Base-by-base conservation (phyloP, 2,888 invertebrate species). In the Parnassius orleans region DNA sequence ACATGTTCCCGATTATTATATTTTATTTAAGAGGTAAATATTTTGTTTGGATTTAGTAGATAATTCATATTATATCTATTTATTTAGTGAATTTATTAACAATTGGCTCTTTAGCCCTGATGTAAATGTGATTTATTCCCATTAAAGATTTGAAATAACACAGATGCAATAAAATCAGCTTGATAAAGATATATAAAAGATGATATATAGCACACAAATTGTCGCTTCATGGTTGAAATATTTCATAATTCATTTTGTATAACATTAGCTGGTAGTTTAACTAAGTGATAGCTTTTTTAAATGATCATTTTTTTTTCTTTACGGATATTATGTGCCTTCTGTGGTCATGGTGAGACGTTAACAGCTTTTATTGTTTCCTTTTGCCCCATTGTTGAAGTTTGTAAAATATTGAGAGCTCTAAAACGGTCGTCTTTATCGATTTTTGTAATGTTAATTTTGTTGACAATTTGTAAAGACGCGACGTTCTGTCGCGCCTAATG, bases 231-330 rank as follows among this genome's bases (percentile, higher is more conserved):
- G 74, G 77, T 66, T 65, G 65, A 65, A 66, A 57, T 65, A 69
- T 60, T 53, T 60, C 79, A 73, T 73, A 72, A 77, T 80, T 77
- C 78, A 72, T 75, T 83, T 79, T 77, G 76, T 82, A 80, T 78
- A 74, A 76, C 77, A 75, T 55, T 78, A 79, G 77, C 72, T 61
- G 66, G 70, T 80, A 78, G 78, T 72, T 72, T 69, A 73, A 72
- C 63, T 87, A 86, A 84, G 76, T 81, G 75, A 84, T 87, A 89
- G 88, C 87, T 89, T 90, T 89, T 89, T 90, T 86, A 87, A 85
- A 85, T 69, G 71, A 74, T 75, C 69, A 72, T 75, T 77, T 74
- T 71, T 72, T 72, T 80, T 81, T 74, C 70, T 78, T 85, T 86
- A 85, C 75, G 72, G 79, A 81, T 82, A 80, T 83, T 83, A 86